Evolutionary conservation across 2,888 invertebrate genomes (phyloP), one percentile per base, ranked within the genome.

Genomic region (Cynaeus angustus): DNA sequence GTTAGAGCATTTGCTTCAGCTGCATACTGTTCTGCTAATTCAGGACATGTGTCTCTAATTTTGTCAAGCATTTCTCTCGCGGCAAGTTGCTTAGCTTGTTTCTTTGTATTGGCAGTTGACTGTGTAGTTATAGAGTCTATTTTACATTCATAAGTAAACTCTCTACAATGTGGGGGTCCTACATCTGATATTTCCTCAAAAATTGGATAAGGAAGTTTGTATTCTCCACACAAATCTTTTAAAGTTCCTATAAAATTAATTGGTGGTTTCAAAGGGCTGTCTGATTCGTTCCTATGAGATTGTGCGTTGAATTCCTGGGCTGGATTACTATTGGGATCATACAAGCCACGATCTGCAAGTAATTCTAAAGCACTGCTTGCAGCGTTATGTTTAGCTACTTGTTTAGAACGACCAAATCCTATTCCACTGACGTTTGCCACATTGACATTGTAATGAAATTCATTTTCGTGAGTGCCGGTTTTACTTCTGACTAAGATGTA

Each of bases 161-260:
- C 85, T 75, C 89, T 88, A 64, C 86, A 86, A 85, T 92, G 92
- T 38, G 92, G 88, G 12, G 91, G 91, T 45, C 92, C 92, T 73
- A 90, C 87, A 82, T 90, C 91, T 10, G 88, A 87, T 70, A 89
- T 86, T 80, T 88, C 86, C 65, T 82, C 78, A 83, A 89, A 91
- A 45, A 83, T 79, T 1, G 89, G 89, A 9, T 80, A 81, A 12
- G 88, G 85, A 58, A 92, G 85, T 71, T 86, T 87, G 66, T 84
- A 79, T 43, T 82, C 81, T 4, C 72, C 79, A 80, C 88, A 88
- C 67, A 88, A 78, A 77, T 88, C 88, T 45, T 77, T 76, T 55
- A 85, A 72, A 1, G 72, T 72, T 12, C 77, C 80, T 72, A 74
- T 71, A 10, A 26, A 75, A 67, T 81, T 81, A 4, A 77, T 56